Conservation (phyloP, 1,140 invertebrate species). For the Drosophila santomea region DNA sequence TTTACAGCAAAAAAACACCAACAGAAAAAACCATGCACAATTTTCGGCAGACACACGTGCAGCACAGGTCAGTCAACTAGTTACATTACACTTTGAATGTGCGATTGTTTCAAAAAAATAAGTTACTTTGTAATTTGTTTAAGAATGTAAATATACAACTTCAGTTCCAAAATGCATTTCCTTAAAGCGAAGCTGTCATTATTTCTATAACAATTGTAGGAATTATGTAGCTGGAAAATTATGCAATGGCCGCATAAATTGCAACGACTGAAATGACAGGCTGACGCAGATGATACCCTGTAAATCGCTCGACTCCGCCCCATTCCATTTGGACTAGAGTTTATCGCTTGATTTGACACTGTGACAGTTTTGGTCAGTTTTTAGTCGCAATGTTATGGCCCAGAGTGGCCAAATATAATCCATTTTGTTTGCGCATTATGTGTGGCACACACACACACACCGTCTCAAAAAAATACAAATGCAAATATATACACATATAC, state of each 20-base stretch:
- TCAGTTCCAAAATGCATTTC: too few species aligned
- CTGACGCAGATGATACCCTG: slow-evolving; percentile 20
- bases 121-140: too few species aligned
- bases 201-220: background rate
- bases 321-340: slow-evolving; percentile 6
- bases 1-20: background rate
- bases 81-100: too few species aligned
- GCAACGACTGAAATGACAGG: slow-evolving; percentile 21
- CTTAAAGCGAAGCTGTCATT: background rate
- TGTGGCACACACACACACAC: slow-evolving; percentile 4
- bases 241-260: slow-evolving; percentile 25
- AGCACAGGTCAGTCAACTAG: background rate
- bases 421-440: slow-evolving; percentile 38
- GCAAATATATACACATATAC: background rate
- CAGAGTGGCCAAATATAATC: slow-evolving; percentile 22
- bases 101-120: too few species aligned
- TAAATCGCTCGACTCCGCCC: slow-evolving; percentile 8
- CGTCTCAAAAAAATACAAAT: background rate
- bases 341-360: slow-evolving; percentile 31
- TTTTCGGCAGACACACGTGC: background rate
- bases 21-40: slow-evolving; percentile 1
- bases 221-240: slow-evolving; percentile 13
- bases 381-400: slow-evolving; percentile 17
- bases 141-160: too few species aligned
- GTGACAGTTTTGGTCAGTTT: slow-evolving; percentile 20